Evolutionary conservation across 2,113 vertebrate species (phyloP).

Genomic region (Rhinoptilus africanus): DNA sequence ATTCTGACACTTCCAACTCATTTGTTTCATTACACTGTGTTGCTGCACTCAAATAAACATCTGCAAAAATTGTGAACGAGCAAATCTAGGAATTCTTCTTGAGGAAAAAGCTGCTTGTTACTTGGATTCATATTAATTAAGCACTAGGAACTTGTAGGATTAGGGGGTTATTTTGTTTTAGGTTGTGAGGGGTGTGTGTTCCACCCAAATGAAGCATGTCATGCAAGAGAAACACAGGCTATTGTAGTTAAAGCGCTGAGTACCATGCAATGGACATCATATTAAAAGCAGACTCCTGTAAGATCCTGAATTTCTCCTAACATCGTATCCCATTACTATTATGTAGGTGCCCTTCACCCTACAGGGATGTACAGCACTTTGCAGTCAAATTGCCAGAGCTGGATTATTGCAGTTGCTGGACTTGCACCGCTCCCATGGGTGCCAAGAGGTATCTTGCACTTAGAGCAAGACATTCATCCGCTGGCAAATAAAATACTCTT

Average conservation of each 20-base stretch:
- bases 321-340: background rate
- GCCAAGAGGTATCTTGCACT: background rate
- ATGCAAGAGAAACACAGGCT: background rate
- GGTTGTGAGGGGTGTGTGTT: background rate
- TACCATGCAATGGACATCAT: background rate
- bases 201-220: background rate
- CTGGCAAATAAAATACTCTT: background rate
- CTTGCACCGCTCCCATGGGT: background rate
- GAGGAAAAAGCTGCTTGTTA: background rate
- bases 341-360: background rate
- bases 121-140: background rate
- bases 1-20: constrained; percentile 74
- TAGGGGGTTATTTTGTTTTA: background rate
- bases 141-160: background rate
- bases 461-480: background rate
- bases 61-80: constrained; percentile 47
- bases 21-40: constrained; percentile 69
- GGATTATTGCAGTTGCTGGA: background rate
- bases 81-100: constrained; percentile 34
- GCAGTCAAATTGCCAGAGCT: background rate
- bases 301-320: background rate
- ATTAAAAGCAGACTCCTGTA: background rate
- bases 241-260: background rate
- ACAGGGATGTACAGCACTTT: background rate
- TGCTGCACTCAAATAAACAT: constrained; percentile 71